Conservation (phyloP, 2,113 vertebrate genomes). For the Cariama cristata region DNA sequence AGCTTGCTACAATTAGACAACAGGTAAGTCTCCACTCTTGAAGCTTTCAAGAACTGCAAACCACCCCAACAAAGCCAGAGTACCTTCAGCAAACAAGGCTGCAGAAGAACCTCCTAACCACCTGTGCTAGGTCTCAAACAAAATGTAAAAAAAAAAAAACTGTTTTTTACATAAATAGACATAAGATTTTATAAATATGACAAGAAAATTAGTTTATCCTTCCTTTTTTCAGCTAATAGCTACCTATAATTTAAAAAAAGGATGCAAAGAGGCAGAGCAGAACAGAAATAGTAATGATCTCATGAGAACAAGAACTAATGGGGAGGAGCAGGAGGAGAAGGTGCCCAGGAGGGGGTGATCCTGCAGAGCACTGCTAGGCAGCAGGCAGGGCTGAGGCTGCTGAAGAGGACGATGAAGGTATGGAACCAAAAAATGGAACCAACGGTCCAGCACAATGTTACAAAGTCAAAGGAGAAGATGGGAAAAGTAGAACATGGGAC, state of each 20-base stretch:
- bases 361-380: neutral
- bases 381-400: neutral
- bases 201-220: neutral
- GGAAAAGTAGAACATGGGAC: neutral
- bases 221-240: neutral
- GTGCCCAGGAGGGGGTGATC: neutral
- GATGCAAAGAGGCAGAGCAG: neutral
- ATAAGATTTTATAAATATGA: neutral
- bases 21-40: neutral
- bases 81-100: neutral
- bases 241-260: neutral
- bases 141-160: accelerated
- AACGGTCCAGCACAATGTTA: neutral
- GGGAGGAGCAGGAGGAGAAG: neutral
- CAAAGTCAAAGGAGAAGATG: neutral
- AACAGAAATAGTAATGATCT: neutral
- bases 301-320: neutral
- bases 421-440: neutral
- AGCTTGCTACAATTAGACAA: neutral
- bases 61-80: neutral
- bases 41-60: neutral
- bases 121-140: neutral
- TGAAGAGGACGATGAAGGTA: neutral
- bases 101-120: neutral
- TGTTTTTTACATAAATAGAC: neutral